These are phyloP conservation scores for Smutsia gigantea DNA, from an alignment of 2,797 vertebrate genomes.

Conservation along the genomic window DNA sequence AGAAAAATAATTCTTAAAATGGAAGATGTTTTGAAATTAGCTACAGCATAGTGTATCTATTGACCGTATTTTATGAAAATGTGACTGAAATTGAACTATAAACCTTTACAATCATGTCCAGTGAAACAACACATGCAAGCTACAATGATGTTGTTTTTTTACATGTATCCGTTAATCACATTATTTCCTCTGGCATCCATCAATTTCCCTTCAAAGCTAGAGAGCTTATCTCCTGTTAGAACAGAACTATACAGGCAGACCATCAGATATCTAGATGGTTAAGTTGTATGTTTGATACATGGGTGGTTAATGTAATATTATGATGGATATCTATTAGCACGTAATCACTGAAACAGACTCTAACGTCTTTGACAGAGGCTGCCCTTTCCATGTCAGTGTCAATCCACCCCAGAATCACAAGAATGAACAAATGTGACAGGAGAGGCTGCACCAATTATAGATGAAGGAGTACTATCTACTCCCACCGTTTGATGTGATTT, in stretches of 20 bases:
- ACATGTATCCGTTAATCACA: slow-evolving; percentile 59
- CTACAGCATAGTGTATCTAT: background rate
- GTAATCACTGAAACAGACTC: slow-evolving; percentile 84
- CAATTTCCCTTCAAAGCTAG: slow-evolving; percentile 74
- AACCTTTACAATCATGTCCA: background rate
- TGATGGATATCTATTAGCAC: slow-evolving; percentile 91
- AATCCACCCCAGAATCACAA: slow-evolving; percentile 87
- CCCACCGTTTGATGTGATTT: slow-evolving; percentile 94
- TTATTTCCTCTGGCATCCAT: slow-evolving; percentile 82
- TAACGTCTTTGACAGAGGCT: slow-evolving; percentile 89
- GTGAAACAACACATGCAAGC: background rate
- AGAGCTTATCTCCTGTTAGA: slow-evolving; percentile 59
- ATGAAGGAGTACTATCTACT: slow-evolving; percentile 91
- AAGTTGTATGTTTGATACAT: slow-evolving; percentile 79
- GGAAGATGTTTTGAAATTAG: slow-evolving; percentile 40
- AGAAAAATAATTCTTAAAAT: slow-evolving; percentile 32
- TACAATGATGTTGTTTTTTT: background rate
- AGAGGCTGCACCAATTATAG: slow-evolving; percentile 93
- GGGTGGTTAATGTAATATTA: slow-evolving; percentile 81
- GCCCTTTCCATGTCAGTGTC: slow-evolving; percentile 90
- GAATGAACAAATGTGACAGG: slow-evolving; percentile 90
- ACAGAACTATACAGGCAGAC: slow-evolving; percentile 58
- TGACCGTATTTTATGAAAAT: slow-evolving; percentile 34
- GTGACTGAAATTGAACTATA: background rate
- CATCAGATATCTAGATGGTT: slow-evolving; percentile 83